These are phyloP conservation scores for Stictonetta naevosa DNA, from an alignment of 2,113 vertebrate genomes.

Conservation along the genomic window DNA sequence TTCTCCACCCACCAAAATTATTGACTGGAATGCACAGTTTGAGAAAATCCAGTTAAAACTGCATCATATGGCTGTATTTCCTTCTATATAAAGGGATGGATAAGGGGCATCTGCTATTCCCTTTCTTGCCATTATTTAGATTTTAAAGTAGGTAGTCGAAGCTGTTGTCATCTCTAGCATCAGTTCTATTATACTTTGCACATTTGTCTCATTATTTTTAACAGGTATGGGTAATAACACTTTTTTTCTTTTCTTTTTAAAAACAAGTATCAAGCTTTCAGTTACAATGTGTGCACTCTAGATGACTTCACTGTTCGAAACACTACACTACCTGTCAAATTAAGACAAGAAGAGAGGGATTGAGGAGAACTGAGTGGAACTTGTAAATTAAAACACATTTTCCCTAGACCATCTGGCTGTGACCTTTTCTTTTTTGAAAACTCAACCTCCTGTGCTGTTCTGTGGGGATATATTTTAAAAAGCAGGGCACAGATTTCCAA, in stretches of 20 bases:
- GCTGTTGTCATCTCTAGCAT: neutral
- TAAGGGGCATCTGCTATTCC: neutral
- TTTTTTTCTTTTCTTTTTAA: neutral
- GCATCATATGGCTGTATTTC: neutral
- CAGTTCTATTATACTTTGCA: neutral
- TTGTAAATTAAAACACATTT: slow-evolving; percentile 11
- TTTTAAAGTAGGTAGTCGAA: neutral
- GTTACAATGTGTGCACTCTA: neutral
- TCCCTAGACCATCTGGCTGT: neutral
- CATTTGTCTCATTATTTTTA: slow-evolving; percentile 22
- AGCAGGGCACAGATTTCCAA: neutral
- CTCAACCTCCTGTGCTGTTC: neutral
- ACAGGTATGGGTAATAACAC: neutral
- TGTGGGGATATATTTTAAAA: neutral
- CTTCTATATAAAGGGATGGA: neutral
- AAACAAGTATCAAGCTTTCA: neutral
- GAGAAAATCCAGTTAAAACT: slow-evolving; percentile 35
- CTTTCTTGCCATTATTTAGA: neutral
- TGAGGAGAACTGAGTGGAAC: neutral
- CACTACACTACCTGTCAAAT: neutral
- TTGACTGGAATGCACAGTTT: neutral
- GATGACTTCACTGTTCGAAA: neutral
- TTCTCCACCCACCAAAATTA: slow-evolving; percentile 13
- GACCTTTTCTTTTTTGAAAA: neutral
- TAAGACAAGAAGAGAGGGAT: neutral